phyloP scores from a whole-genome alignment of 1,140 invertebrate species.

The Sitobion miscanthi region DNA sequence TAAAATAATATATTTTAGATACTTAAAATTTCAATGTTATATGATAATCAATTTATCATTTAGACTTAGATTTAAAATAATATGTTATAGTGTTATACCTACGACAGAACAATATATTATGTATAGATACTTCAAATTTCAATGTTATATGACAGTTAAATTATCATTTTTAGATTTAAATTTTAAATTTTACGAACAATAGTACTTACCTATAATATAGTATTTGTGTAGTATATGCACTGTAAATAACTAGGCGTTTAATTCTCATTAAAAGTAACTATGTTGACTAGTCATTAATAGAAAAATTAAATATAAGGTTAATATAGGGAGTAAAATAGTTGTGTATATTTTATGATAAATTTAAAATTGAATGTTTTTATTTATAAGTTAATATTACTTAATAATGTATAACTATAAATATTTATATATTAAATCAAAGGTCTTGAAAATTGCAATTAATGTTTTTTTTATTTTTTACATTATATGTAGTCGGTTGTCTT shows the following conservation, averaged over 20 bases:
- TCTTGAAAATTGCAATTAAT: neutral
- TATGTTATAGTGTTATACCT: too few species aligned
- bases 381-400: neutral
- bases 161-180: neutral
- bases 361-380: neutral
- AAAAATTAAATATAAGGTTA: neutral
- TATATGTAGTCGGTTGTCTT: neutral
- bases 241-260: neutral
- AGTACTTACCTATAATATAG: too few species aligned
- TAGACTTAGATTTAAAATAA: too few species aligned
- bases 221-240: neutral
- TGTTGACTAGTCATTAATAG: neutral
- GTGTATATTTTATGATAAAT: neutral
- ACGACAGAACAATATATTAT: too few species aligned
- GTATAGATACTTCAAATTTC: too few species aligned
- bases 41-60: neutral
- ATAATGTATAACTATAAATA: neutral
- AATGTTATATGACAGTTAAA: too few species aligned
- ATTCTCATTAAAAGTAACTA: neutral
- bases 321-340: neutral
- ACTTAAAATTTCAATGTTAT: neutral
- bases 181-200: neutral
- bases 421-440: neutral
- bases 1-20: neutral
- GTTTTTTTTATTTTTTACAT: neutral